These are phyloP conservation scores for Calliscelio sp. DNA, from an alignment of 2,888 invertebrate genomes.

Conservation along the genomic window DNA sequence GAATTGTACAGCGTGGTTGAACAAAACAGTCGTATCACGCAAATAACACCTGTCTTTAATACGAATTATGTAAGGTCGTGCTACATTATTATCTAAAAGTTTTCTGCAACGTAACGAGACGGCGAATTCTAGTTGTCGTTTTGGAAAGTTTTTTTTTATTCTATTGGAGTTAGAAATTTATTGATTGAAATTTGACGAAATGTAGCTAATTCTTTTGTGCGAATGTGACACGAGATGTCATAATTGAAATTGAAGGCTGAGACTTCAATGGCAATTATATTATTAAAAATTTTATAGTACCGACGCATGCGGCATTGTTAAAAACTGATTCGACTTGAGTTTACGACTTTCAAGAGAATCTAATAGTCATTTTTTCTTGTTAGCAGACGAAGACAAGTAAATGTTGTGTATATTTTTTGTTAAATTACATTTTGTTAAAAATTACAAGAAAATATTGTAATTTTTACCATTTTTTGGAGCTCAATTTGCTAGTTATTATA, in stretches of 20 bases:
- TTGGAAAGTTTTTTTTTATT: no score
- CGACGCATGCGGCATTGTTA: conserved; percentile 7
- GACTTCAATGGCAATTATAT: conserved; percentile 39
- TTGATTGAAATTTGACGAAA: conserved; percentile 18
- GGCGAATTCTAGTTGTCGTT: no score
- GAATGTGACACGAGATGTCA: conserved; percentile 11
- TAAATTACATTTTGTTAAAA: no score
- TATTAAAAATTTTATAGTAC: conserved; percentile 43
- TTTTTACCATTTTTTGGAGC: no score
- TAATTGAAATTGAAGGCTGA: conserved; percentile 50
- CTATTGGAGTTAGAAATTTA: no score
- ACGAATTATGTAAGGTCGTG: conserved; percentile 48
- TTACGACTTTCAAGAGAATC: no score
- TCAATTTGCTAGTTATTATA: no score
- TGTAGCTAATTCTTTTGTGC: not conserved
- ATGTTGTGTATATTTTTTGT: no score
- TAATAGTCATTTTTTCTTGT: no score
- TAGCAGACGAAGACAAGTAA: no score
- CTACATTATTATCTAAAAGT: conserved; percentile 47
- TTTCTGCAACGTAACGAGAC: conserved; percentile 42
- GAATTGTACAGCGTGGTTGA: conserved; percentile 36
- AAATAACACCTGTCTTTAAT: conserved; percentile 56
- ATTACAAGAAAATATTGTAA: no score
- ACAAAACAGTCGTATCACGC: conserved; percentile 48
- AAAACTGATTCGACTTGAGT: not conserved